Evolutionary conservation across 2,888 invertebrate genomes (phyloP).

Genomic region (Zhengitettix transpicula): DNA sequence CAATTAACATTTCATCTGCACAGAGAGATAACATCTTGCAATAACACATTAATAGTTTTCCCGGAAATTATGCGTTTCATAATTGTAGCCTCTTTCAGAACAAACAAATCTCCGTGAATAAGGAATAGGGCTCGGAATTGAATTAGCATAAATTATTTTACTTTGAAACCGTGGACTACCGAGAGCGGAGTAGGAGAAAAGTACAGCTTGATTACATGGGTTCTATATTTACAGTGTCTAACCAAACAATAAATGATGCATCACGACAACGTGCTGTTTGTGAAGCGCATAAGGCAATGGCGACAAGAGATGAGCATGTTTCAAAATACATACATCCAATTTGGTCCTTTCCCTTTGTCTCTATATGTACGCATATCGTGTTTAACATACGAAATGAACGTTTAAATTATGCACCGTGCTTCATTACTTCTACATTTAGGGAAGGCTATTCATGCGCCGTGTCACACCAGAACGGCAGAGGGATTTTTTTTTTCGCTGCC

Average conservation of each 20-base stretch:
- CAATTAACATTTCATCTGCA: background rate
- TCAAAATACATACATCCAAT: conserved; percentile 9
- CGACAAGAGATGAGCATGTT: conserved; percentile 16
- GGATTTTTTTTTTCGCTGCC: background rate
- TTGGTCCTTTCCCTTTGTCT: conserved; percentile 7
- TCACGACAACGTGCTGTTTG: background rate
- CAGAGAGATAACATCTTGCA: background rate
- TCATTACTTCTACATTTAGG: conserved; percentile 9
- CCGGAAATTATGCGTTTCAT: background rate
- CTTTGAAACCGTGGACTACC: background rate
- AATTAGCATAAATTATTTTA: background rate
- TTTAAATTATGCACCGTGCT: conserved; percentile 10
- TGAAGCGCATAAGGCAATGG: background rate
- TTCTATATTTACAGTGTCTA: background rate
- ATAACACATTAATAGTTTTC: background rate
- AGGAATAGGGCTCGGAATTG: background rate
- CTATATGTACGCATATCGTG: conserved; percentile 5
- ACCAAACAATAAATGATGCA: background rate
- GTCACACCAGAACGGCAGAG: background rate
- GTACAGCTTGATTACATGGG: background rate
- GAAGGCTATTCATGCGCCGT: conserved; percentile 1
- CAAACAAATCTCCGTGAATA: background rate
- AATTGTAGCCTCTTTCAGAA: background rate
- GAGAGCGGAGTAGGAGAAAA: background rate
- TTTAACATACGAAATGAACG: conserved; percentile 11